Conservation (phyloP, 2,113 vertebrate species). For the Suricata suricatta region DNA sequence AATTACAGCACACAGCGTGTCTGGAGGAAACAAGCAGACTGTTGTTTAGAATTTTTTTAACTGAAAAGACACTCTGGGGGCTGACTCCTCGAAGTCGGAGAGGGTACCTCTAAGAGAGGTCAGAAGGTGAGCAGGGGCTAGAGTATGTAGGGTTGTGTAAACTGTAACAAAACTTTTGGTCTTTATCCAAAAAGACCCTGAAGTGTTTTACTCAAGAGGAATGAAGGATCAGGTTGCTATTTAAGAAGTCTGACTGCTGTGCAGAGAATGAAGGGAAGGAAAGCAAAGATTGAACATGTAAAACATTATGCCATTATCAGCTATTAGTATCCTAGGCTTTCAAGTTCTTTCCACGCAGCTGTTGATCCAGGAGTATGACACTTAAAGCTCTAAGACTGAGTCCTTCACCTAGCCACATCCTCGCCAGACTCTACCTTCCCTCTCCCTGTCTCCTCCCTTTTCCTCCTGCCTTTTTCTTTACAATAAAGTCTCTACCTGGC, state of each 20-base stretch:
- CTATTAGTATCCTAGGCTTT: conserved; percentile 10
- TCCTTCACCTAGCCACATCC: background rate
- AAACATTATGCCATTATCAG: background rate
- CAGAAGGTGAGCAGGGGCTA: background rate
- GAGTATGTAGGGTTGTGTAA: background rate
- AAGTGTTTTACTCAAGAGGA: background rate
- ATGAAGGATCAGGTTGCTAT: background rate
- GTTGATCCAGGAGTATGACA: conserved; percentile 4
- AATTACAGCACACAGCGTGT: background rate
- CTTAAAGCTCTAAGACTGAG: background rate
- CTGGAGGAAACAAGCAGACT: background rate
- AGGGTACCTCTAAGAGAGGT: background rate
- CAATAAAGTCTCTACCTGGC: background rate
- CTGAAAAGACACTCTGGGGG: background rate
- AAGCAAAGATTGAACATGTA: background rate
- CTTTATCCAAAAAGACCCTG: background rate
- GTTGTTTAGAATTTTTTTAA: background rate
- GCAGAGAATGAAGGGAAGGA: background rate
- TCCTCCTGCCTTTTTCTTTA: background rate
- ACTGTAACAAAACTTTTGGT: background rate
- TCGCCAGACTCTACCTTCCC: background rate
- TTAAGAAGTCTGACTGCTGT: conserved; percentile 4
- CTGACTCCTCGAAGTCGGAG: background rate
- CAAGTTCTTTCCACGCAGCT: conserved; percentile 5
- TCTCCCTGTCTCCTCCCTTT: background rate